Percentiles rank a stretch among this genome's conserved stretches.
These are phyloP conservation scores for Tiliacea aurago DNA, from an alignment of 2,888 invertebrate genomes.

Conservation along the genomic window DNA sequence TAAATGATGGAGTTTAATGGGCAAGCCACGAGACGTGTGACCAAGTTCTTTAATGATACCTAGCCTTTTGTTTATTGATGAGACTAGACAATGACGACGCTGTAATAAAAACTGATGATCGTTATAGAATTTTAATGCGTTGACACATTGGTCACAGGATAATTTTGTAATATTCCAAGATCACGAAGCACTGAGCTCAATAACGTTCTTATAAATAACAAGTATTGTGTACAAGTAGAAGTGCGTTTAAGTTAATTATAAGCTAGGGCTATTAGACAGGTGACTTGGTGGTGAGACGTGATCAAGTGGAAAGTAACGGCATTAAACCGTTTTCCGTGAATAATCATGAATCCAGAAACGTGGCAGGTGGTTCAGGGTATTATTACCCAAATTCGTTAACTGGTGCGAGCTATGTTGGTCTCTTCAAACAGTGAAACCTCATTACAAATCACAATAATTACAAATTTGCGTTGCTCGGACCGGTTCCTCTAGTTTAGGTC, in stretches of 20 bases:
- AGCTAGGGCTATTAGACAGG: not conserved
- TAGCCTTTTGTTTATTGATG: conserved; percentile 47
- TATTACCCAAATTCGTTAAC: not conserved
- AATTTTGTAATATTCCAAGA: conserved; percentile 16
- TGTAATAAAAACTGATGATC: conserved; percentile 46
- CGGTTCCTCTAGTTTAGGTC: not conserved
- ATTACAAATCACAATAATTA: not conserved
- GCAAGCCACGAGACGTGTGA: conserved; percentile 6
- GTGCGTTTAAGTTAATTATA: not conserved
- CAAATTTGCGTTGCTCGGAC: not conserved
- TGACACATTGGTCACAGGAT: conserved; percentile 8
- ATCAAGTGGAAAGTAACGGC: conserved; percentile 12
- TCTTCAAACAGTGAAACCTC: not conserved
- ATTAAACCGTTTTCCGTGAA: conserved; percentile 3
- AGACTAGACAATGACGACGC: conserved; percentile 49
- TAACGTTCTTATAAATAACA: not conserved
- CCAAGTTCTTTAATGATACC: conserved; percentile 31
- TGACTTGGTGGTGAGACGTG: not conserved
- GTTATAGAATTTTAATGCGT: conserved; percentile 34
- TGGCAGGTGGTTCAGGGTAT: not conserved
- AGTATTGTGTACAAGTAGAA: not conserved
- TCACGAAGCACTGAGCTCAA: not conserved
- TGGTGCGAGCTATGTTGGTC: not conserved
- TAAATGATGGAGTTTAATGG: conserved; percentile 11
- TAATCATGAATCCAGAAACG: not conserved